Conservation (phyloP, 2,888 invertebrate species). For the Leptinotarsa juncta region DNA sequence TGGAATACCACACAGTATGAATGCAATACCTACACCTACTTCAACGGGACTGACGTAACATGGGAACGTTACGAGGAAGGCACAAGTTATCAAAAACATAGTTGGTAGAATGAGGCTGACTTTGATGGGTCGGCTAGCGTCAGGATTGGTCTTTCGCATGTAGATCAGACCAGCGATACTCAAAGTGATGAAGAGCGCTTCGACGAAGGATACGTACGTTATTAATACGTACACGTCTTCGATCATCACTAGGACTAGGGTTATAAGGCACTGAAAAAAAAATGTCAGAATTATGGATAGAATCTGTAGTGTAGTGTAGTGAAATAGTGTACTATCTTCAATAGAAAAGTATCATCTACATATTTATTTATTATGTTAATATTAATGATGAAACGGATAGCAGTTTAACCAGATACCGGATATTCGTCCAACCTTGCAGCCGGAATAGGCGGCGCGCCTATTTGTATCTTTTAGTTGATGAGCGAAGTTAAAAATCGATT, state of each 20-base stretch:
- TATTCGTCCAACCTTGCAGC: no score
- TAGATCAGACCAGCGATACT: constrained; percentile 88
- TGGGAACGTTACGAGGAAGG: constrained; percentile 84
- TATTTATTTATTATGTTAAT: no score
- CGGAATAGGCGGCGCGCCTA: no score
- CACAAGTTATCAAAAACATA: constrained; percentile 79
- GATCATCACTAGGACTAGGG: constrained; percentile 81
- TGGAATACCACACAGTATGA: constrained; percentile 85
- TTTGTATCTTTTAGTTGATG: no score
- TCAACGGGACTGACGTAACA: constrained; percentile 83
- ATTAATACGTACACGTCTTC: constrained; percentile 89
- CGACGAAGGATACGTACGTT: constrained; percentile 92
- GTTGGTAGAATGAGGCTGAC: constrained; percentile 77
- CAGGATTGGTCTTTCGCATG: constrained; percentile 82
- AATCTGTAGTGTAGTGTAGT: no score
- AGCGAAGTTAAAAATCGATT: no score
- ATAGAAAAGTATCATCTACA: no score
- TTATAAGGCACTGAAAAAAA: constrained; percentile 81
- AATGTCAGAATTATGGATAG: constrained; percentile 25
- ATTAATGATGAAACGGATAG: no score
- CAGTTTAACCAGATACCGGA: no score
- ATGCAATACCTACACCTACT: constrained; percentile 81
- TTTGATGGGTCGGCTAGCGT: constrained; percentile 86
- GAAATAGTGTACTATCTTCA: no score
- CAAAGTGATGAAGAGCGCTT: constrained; percentile 90